Base-by-base conservation (phyloP, 1,140 invertebrate genomes). In the Pygmarrhopalites habei region DNA sequence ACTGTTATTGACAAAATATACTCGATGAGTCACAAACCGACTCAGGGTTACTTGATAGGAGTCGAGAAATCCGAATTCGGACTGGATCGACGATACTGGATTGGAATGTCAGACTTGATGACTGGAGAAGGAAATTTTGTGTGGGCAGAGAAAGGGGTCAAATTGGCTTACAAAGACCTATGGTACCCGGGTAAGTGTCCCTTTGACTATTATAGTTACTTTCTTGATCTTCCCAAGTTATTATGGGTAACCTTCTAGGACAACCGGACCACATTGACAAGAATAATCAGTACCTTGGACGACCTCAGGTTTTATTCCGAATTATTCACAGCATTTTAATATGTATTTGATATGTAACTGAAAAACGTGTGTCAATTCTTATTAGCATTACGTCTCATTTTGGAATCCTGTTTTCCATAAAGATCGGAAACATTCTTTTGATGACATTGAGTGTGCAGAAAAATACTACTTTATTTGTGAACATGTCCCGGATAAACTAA, bases 261-360 rank as follows among this genome's bases (percentile, higher is more conserved):
- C 49, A 52, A 28, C 49, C 49, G 49, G 49, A 52, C 28, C 49
- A 52, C 49, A 26, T 52, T 5, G 49, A 52, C 25, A 52, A 52
- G 25, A n/a, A 29, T 28, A 26, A 26, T 10, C 25, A 52, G 5
- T 52, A 52, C 28, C 14, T 52, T 52, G 49, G 49, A 12, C 49
- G 49, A 15, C 49, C 49, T 15, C 23, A 35, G 15, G 32, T 35
- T 35, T 7, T n/a, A n/a, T n/a, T n/a, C n/a, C n/a, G n/a, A n/a
- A n/a, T n/a, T n/a, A n/a, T n/a, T n/a, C n/a, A n/a, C n/a, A n/a
- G n/a, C n/a, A n/a, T n/a, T n/a, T n/a, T n/a, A n/a, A n/a, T n/a
- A n/a, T n/a, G n/a, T n/a, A n/a, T n/a, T n/a, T n/a, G n/a, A n/a
- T n/a, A n/a, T n/a, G n/a, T n/a, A n/a, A n/a, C n/a, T n/a, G n/a